Conservation (phyloP, 1,140 invertebrate genomes). For the Carposina sasakii region DNA sequence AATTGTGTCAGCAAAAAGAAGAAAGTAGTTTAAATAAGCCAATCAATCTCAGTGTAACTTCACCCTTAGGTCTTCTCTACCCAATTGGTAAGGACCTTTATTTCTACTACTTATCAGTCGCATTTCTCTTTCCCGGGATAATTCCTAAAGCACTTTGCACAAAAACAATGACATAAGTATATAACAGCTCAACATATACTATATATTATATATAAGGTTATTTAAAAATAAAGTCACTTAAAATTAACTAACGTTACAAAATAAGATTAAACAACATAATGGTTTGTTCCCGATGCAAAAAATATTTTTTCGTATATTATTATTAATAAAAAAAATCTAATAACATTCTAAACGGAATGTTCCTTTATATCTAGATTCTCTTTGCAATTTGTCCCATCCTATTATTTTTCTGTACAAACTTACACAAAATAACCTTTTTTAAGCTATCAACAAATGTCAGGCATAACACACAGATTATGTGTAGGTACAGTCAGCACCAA, state of each 20-base stretch:
- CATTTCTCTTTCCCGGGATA: conserved; percentile 58
- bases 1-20: too few species aligned
- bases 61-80: too few species aligned
- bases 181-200: conserved; percentile 70
- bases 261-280: conserved; percentile 72
- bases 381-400: conserved; percentile 72
- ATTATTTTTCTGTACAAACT: conserved; percentile 69
- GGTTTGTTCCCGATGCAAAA: conserved; percentile 70
- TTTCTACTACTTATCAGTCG: conserved; percentile 68
- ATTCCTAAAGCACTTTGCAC: conserved; percentile 62
- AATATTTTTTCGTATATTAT: conserved; percentile 68
- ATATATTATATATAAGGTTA: conserved; percentile 61
- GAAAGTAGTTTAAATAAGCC: too few species aligned
- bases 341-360: conserved; percentile 73
- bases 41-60: too few species aligned
- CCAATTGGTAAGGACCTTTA: too few species aligned
- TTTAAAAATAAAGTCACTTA: conserved; percentile 69
- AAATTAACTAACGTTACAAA: conserved; percentile 71
- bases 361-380: conserved; percentile 68
- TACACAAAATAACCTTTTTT: conserved; percentile 67
- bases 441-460: conserved; percentile 64
- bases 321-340: conserved; percentile 64
- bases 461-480: conserved; percentile 56
- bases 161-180: conserved; percentile 69
- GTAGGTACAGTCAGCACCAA: too few species aligned